These are phyloP conservation scores for Spizaetus ornatus DNA, from an alignment of 2,113 vertebrate genomes.

Conservation along the genomic window DNA sequence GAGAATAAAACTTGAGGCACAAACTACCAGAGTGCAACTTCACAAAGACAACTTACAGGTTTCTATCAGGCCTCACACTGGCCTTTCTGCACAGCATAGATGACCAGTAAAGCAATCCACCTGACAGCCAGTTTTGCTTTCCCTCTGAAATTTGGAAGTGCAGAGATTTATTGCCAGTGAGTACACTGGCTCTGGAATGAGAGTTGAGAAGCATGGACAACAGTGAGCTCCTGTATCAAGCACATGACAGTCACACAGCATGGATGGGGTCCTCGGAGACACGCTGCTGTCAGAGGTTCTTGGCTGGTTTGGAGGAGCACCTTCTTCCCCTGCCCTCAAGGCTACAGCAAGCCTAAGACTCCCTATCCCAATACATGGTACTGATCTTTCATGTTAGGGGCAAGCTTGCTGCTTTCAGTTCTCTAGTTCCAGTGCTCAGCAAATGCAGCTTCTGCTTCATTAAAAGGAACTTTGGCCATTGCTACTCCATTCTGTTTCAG, in stretches of 20 bases:
- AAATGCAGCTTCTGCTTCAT: neutral
- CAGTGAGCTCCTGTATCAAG: constrained; percentile 50
- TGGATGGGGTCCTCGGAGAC: constrained; percentile 55
- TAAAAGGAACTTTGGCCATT: neutral
- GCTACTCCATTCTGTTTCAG: neutral
- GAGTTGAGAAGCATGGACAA: constrained; percentile 65
- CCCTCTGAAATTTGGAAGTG: neutral
- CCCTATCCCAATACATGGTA: neutral
- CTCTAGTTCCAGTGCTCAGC: neutral
- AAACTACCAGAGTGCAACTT: neutral
- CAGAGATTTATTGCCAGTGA: neutral
- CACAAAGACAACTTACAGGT: neutral
- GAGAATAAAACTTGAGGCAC: neutral
- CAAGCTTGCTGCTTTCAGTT: neutral
- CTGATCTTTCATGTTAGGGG: neutral
- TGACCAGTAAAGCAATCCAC: neutral
- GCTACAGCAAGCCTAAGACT: neutral
- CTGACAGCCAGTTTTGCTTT: neutral
- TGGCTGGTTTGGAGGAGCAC: constrained; percentile 13
- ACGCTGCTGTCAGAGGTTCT: constrained; percentile 32
- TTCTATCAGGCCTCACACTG: rapidly evolving
- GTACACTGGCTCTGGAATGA: neutral
- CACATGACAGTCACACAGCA: constrained; percentile 58
- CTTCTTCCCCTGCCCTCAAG: neutral
- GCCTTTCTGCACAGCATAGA: neutral